A percentile compares a stretch with the other conserved stretches of the same genome.
Evolutionary conservation across 2,797 vertebrate genomes (phyloP).

Genomic region (Arctocebus calabarensis): DNA sequence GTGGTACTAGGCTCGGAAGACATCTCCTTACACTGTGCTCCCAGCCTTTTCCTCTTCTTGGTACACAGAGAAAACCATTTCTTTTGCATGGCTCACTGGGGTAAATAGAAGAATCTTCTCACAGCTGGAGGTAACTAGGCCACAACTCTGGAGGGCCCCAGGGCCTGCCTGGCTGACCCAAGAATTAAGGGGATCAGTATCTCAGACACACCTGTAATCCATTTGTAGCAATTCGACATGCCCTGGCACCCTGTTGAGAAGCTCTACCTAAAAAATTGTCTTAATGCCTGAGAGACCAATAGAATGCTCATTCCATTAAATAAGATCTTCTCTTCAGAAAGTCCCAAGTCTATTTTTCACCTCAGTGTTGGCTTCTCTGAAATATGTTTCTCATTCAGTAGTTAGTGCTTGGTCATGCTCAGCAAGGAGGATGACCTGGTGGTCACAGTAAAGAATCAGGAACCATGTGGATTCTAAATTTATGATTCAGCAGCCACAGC

Average conservation of each 20-base stretch:
- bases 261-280: constrained; percentile 60
- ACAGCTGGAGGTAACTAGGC: constrained; percentile 58
- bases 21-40: not conserved
- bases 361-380: constrained; percentile 26
- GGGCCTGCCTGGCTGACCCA: not conserved
- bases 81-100: not conserved
- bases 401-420: constrained; percentile 42
- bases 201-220: constrained; percentile 67
- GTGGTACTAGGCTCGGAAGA: not conserved
- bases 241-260: constrained; percentile 51
- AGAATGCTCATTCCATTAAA: constrained; percentile 63
- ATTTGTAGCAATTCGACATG: constrained; percentile 63
- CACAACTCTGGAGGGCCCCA: constrained; percentile 5
- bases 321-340: constrained; percentile 75
- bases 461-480: constrained; percentile 43
- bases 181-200: constrained; percentile 20
- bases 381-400: constrained; percentile 59
- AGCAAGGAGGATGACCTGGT: constrained; percentile 68
- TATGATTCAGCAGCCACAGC: constrained; percentile 50
- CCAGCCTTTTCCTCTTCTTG: not conserved
- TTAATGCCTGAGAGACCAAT: constrained; percentile 66
- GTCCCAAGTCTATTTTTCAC: constrained; percentile 69
- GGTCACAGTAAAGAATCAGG: constrained; percentile 44
- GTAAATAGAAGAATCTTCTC: constrained; percentile 12
- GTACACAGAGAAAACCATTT: not conserved